Percentiles rank a stretch among this genome's conserved stretches.
Conservation (phyloP, 2,797 vertebrate species). For the Brachymystax lenok region DNA sequence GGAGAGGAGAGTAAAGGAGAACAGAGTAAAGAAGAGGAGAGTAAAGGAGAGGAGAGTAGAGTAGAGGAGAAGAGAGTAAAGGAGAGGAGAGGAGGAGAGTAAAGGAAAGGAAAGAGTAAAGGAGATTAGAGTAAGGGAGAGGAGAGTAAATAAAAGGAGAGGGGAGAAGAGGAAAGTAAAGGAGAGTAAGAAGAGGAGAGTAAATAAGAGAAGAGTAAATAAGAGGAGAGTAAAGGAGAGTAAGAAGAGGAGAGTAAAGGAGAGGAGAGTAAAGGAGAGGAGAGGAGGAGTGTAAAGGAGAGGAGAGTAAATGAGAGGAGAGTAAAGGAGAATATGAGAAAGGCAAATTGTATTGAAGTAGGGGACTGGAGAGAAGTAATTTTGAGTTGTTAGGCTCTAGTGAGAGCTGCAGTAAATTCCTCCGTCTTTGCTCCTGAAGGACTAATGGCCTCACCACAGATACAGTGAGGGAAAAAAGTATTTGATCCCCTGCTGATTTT, state of each 20-base stretch:
- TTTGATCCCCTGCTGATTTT: no score
- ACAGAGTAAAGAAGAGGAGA: no score
- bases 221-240: no score
- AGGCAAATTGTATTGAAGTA: constrained; percentile 3
- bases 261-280: neutral
- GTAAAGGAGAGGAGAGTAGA: no score
- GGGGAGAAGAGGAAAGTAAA: no score
- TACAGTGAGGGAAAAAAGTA: constrained; percentile 2
- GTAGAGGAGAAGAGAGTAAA: no score
- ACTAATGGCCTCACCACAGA: constrained; percentile 56
- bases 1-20: no score
- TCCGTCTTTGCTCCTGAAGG: constrained; percentile 51
- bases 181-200: no score
- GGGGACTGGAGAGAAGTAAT: constrained; percentile 44
- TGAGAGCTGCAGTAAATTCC: constrained; percentile 52
- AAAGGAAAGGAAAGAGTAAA: no score
- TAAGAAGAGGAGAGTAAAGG: neutral
- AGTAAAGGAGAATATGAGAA: constrained; percentile 1
- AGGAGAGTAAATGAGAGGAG: neutral
- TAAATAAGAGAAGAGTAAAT: fast-evolving
- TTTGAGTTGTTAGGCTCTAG: constrained; percentile 55
- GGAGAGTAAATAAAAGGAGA: no score
- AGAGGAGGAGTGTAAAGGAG: neutral
- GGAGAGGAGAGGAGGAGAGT: no score
- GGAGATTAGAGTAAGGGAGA: no score